Conservation (phyloP, 1,140 invertebrate genomes). For the Ectropis grisescens region DNA sequence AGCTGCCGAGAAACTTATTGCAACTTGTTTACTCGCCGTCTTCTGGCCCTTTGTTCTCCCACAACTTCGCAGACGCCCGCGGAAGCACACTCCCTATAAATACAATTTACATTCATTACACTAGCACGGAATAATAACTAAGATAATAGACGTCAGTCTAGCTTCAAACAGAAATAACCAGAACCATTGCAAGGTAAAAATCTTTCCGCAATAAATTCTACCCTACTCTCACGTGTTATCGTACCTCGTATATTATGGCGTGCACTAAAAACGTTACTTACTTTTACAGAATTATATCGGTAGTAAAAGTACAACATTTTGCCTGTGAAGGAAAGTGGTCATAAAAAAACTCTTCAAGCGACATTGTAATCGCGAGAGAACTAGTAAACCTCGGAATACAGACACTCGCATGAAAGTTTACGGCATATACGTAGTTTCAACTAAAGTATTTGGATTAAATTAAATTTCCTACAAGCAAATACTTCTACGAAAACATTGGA, state of each 20-base stretch:
- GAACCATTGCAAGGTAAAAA: too few relatives aligned
- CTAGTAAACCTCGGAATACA: too few relatives aligned
- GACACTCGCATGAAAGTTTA: too few relatives aligned
- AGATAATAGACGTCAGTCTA: conserved; percentile 4
- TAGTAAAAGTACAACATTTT: conserved; percentile 18
- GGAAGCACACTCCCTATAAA: conserved; percentile 43
- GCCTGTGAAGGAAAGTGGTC: conserved; percentile 15
- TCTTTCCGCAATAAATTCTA: too few relatives aligned
- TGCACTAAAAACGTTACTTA: conserved; percentile 24
- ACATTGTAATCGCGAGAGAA: conserved; percentile 7
- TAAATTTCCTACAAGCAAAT: too few relatives aligned
- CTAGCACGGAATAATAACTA: conserved; percentile 16
- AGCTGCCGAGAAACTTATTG: conserved; percentile 39
- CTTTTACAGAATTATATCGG: conserved; percentile 20
- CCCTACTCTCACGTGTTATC: too few relatives aligned
- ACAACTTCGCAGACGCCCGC: conserved; percentile 43
- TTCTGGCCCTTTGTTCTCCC: conserved; percentile 42
- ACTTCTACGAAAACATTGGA: too few relatives aligned
- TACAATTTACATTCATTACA: conserved; percentile 52
- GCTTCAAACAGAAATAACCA: neutral
- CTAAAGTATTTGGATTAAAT: too few relatives aligned
- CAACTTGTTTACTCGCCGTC: conserved; percentile 45
- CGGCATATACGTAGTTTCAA: too few relatives aligned
- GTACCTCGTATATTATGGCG: too few relatives aligned
- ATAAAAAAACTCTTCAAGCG: conserved; percentile 19